Evolutionary conservation across 2,797 vertebrate species (phyloP), one percentile per base, ranked within the genome.

Genomic region (Novumbra hubbsi): DNA sequence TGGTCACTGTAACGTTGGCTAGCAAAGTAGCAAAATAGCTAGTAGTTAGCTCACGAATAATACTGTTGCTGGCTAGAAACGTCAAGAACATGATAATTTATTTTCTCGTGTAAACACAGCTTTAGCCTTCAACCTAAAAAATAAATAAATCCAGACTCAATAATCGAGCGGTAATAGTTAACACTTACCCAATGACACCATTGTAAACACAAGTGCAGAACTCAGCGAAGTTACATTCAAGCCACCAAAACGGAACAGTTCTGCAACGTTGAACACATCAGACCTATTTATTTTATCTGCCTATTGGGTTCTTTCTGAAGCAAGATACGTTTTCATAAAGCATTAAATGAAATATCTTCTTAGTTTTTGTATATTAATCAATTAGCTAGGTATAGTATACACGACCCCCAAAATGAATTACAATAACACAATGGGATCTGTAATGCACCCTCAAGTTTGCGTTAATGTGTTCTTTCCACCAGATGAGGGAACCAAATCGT

Each of bases 131-230:
- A 60, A 60, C 55, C 21, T 60, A 2, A 21, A 11, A 11, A 57
- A 57, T 8, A 2, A 57, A 24, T 57, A 57, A 21, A 57, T 24
- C n/a, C 55, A 57, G 55, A 49, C 7, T 30, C 19, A 55, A 30
- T 19, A 38, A 27, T 27, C 1, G 34, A 3, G 24, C 27, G 0
- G 0, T 0, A 2, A 5, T 2, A 68, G 49, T 67, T 32, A 24
- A n/a, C n/a, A 80, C 91, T 88, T 71, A 93, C 92, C 89, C 6
- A 75, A 38, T 0, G 90, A 88, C 73, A 88, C 90, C 91, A 91
- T 92, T 55, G 67, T 80, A 70, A 67, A 50, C 76, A 83, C 50
- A 55, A 14, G 0, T 5, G 63, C 1, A 2, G 6, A 45, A 9
- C 41, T 3, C 34, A 38, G 34, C 5, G 0, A 41, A 69, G 83